Base-by-base conservation (phyloP, 2,113 vertebrate species). In the Nothobranchius furzeri region DNA sequence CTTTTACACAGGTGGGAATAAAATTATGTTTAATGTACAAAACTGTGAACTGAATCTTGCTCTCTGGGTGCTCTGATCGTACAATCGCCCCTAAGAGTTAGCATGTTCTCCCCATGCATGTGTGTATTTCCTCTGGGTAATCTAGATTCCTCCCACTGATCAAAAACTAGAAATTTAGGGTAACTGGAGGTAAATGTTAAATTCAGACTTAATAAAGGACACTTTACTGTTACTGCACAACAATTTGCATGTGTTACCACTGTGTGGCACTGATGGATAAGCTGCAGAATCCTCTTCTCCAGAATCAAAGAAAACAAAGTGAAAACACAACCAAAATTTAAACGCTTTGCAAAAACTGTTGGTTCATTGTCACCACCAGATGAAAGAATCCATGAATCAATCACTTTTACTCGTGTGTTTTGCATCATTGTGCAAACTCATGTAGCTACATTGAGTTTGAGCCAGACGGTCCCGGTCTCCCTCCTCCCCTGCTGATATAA, bases 251-350 rank as follows among this genome's bases (percentile, higher is more conserved):
- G 20, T 70, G 50, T 81, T 65, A 60, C 89, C 90, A 88, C 86
- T 75, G 57, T 75, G 86, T 70, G 88, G 85, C 84, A 69, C 77
- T 87, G 59, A 61, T 50, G 78, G 42, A 36, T 51, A 75, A 73
- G 20, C 4, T 75, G 54, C 35, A 25, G 48, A 67, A 35, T 7
- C 52, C 13, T 53, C 12, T 73, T 14, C 30, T 76, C 46, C 17
- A 68, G 20, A 60, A 47, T 13, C 10, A 3, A 69, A 50, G 53
- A 54, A 51, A 64, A 3, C 12, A 56, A 48, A 51, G 11, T 64
- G 11, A 49, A 37, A 24, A 3, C 37, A 11, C 12, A 50, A 45
- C 13, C 5, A 60, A 69, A 42, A 61, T 51, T 1, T 66, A 58
- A 50, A 9, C 1, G 3, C n/a, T 3, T 12, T 17, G 0, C 5